Base-by-base conservation (phyloP, 2,797 vertebrate genomes). In the Coracias cyanogaster region DNA sequence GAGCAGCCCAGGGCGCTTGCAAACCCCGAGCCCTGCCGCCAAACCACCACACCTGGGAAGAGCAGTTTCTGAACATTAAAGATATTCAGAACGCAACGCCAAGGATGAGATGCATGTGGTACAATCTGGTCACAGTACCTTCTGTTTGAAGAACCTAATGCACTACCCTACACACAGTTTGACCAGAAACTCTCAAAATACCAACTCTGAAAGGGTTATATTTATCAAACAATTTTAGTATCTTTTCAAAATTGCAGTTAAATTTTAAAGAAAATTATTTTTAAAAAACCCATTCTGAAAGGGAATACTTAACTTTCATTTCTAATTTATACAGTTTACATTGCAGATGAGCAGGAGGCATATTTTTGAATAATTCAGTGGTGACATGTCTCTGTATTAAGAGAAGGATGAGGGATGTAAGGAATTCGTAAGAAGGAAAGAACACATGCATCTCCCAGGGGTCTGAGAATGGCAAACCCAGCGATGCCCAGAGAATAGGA, bases 21-120 rank as follows among this genome's bases (percentile, higher is more conserved):
- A n/a, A n/a, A n/a, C n/a, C n/a, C n/a, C n/a, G n/a, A n/a, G n/a
- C n/a, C n/a, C n/a, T n/a, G n/a, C n/a, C n/a, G n/a, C n/a, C n/a
- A n/a, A n/a, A n/a, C n/a, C n/a, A n/a, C n/a, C n/a, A n/a, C n/a
- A n/a, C n/a, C n/a, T n/a, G n/a, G n/a, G n/a, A 76, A 61, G 28
- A 49, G 3, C 5, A 6, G 14, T 3, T 89, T 82, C 49, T 65
- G 25, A 58, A 61, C 16, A 62, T 0, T 0, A 0, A 65, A 43
- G 35, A 33, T 35, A 74, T 71, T 37, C 37, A 37, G 37, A 37
- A 37, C 9, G 37, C 26, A 76, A 5, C 29, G 19, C 12, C 37
- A 73, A 52, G n/a, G 15, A n/a, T 20, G 7, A 13, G 15, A 51
- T 25, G 20, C 13, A 33, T 0, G 0, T 17, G 21, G 52, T 22